Conservation (phyloP, 1,140 invertebrate genomes). For the Leptopilina clavipes region DNA sequence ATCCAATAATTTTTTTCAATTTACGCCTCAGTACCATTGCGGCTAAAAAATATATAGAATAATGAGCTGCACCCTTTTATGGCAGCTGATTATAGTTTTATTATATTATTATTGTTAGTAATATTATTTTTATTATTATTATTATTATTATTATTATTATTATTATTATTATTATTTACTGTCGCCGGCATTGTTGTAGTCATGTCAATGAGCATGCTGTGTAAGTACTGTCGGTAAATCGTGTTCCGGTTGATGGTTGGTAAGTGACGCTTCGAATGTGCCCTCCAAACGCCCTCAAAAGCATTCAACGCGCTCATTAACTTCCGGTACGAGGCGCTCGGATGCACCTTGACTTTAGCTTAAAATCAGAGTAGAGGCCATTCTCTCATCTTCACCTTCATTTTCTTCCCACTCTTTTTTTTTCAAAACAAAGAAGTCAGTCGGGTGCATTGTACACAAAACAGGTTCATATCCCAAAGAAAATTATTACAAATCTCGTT, state of each 20-base stretch:
- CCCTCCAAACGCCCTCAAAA: slow-evolving; percentile 67
- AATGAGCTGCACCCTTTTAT: slow-evolving; percentile 25
- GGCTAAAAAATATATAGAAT: neutral
- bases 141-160: slow-evolving; percentile 45
- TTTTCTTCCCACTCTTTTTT: slow-evolving; percentile 41
- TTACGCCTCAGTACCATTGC: slow-evolving; percentile 8
- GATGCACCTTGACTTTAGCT: slow-evolving; percentile 28
- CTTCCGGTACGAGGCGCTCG: slow-evolving; percentile 47
- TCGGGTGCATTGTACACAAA: slow-evolving; percentile 44
- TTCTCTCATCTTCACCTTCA: slow-evolving; percentile 32
- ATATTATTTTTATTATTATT: slow-evolving; percentile 50
- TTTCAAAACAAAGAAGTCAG: slow-evolving; percentile 60
- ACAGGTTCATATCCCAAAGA: slow-evolving; percentile 19
- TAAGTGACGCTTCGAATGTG: slow-evolving; percentile 68
- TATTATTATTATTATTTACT: slow-evolving; percentile 51
- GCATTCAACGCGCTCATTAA: slow-evolving; percentile 64
- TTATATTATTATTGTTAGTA: too few species aligned
- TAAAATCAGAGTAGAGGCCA: slow-evolving; percentile 11
- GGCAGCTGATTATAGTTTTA: neutral
- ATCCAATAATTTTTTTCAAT: slow-evolving; percentile 2
- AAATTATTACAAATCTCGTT: slow-evolving; percentile 6
- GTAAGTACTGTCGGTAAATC: slow-evolving; percentile 66
- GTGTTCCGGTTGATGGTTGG: slow-evolving; percentile 62
- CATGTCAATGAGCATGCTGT: slow-evolving; percentile 51
- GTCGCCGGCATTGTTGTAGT: slow-evolving; percentile 54